phyloP scores from a whole-genome alignment of 2,113 vertebrate genomes.

The Malurus melanocephalus region DNA sequence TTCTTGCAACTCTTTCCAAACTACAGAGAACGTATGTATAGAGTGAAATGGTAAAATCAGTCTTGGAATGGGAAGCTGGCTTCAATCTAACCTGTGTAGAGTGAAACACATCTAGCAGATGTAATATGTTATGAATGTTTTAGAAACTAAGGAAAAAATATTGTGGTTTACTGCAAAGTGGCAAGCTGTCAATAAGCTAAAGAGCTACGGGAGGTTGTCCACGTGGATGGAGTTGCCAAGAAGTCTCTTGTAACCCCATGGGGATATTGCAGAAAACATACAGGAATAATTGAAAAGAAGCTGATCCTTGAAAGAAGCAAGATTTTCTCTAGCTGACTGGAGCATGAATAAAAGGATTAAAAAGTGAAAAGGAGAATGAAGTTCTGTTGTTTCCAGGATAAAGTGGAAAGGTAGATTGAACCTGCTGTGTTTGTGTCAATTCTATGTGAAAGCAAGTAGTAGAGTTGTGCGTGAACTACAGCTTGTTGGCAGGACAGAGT shows the following conservation, averaged over 20 bases:
- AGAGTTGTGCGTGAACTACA: not conserved
- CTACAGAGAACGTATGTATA: not conserved
- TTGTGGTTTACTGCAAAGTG: not conserved
- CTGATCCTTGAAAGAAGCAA: not conserved
- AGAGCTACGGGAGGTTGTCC: not conserved
- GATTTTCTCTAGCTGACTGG: not conserved
- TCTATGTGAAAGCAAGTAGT: not conserved
- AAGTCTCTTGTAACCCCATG: not conserved
- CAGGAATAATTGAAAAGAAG: not conserved
- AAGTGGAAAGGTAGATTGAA: not conserved
- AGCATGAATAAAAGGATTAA: not conserved
- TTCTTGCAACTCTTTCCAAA: not conserved
- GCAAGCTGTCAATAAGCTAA: not conserved
- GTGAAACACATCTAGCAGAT: slow-evolving; percentile 12
- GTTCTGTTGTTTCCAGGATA: not conserved
- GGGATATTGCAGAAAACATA: not conserved
- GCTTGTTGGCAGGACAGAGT: not conserved
- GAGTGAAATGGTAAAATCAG: not conserved
- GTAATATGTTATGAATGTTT: not conserved
- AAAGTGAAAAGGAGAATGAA: not conserved
- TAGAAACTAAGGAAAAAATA: not conserved
- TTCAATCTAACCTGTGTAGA: not conserved
- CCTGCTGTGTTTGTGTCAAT: not conserved
- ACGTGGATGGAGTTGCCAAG: not conserved
- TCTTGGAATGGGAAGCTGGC: slow-evolving; percentile 6